Base-by-base conservation (phyloP, 2,888 invertebrate species). In the Drosophila infuscata region DNA sequence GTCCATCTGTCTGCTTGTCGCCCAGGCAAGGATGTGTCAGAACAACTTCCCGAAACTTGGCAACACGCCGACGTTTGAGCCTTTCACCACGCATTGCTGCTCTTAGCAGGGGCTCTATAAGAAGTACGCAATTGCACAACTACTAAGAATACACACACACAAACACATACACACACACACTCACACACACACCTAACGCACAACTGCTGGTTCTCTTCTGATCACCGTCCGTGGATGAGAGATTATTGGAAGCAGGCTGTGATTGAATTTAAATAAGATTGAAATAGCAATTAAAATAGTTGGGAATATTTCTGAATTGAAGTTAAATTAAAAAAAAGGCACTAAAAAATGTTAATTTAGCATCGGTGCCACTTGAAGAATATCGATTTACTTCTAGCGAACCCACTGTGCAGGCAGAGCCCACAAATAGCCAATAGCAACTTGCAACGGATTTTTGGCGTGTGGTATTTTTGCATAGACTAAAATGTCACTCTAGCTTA, bases 11-110 rank as follows among this genome's bases (percentile, higher is more conserved):
- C 62, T 56, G 76, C 29, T 49, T 58, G 66, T 75, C 80, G 71
- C 66, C 76, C 53, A 70, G 63, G 30, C 80, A 76, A 79, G 83
- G 82, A 82, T 82, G 68, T 74, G 70, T 82, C 82, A 68, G 81
- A 74, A 79, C 70, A 73, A 67, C 80, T 73, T 79, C 69, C 80
- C 80, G 57, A 75, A 67, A 67, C 56, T 53, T 29, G 54, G 69
- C 63, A 64, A 67, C 58, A 82, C 68, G 54, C 60, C 46, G 33
- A 52, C 69, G 61, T 58, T 61, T 48, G 33, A 63, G 69, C 69
- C 82, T 74, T 74, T 71, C 81, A 81, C 73, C 71, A 76, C 63
- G 70, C 75, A 76, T 57, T 57, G 48, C 38, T 38, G 58, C 53
- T 62, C 71, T 60, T 41, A 60, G 52, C 46, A 51, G 36, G 17